Evolutionary conservation across 2,797 vertebrate genomes (phyloP).

Genomic region (Mergus octosetaceus): DNA sequence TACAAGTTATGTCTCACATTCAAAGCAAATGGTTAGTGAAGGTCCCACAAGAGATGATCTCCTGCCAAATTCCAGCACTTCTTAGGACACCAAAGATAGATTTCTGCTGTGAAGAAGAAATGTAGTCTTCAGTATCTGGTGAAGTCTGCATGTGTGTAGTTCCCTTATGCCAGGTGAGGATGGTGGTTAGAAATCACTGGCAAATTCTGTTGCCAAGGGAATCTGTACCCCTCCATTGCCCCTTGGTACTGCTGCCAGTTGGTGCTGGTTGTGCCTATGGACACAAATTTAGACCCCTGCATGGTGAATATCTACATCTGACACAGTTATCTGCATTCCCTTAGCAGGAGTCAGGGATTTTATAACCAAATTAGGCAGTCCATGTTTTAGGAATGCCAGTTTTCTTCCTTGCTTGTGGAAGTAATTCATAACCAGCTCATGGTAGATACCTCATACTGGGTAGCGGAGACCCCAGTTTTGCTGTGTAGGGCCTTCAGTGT

Average conservation of each 20-base stretch:
- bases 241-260: neutral
- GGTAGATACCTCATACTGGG: neutral
- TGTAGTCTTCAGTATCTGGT: neutral
- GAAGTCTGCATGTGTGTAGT: neutral
- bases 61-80: constrained; percentile 25
- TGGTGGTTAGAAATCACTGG: neutral
- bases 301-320: neutral
- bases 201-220: neutral
- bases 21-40: neutral
- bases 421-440: neutral
- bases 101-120: neutral
- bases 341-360: neutral
- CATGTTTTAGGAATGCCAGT: neutral
- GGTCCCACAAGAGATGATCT: neutral
- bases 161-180: neutral
- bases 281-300: accelerated
- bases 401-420: neutral
- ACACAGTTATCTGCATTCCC: neutral
- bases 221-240: neutral
- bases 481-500: neutral
- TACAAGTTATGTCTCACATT: neutral
- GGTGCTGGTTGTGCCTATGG: neutral
- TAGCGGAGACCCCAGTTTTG: neutral
- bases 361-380: neutral
- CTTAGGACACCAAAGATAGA: neutral